Evolutionary conservation across 2,797 vertebrate species (phyloP).

Genomic region (Gymnocypris eckloni): DNA sequence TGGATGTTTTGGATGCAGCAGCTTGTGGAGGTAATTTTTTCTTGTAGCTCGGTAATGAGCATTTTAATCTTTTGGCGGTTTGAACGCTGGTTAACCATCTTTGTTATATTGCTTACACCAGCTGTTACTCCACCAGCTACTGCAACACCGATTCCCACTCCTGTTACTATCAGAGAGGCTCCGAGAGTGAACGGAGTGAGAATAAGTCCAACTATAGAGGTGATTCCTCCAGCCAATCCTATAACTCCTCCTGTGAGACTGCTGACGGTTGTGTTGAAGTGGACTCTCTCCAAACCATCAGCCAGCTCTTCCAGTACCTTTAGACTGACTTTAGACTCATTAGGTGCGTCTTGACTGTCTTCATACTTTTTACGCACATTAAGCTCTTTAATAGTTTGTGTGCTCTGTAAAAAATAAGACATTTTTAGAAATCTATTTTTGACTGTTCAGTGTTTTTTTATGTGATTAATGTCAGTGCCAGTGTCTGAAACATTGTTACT

Average conservation of each 20-base stretch:
- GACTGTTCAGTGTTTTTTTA: neutral
- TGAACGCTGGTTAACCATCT: slow-evolving; percentile 70
- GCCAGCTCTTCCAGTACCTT: slow-evolving; percentile 12
- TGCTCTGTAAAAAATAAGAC: neutral
- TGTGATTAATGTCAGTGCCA: neutral
- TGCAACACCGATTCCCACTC: slow-evolving; percentile 72
- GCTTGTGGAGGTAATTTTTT: slow-evolving; percentile 70
- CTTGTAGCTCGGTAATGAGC: slow-evolving; percentile 73
- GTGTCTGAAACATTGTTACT: neutral
- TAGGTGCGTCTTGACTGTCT: neutral
- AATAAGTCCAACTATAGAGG: slow-evolving; percentile 72
- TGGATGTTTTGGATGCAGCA: slow-evolving; percentile 64
- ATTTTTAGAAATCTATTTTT: neutral
- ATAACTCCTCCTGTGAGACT: slow-evolving; percentile 70
- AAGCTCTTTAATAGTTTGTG: slow-evolving; percentile 8
- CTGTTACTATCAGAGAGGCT: slow-evolving; percentile 73
- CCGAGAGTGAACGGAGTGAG: slow-evolving; percentile 75
- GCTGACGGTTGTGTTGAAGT: slow-evolving; percentile 52
- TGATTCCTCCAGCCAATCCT: slow-evolving; percentile 71
- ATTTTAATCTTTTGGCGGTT: slow-evolving; percentile 69
- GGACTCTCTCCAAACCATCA: slow-evolving; percentile 53
- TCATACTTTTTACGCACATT: neutral
- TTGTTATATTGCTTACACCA: slow-evolving; percentile 72
- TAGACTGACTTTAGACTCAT: neutral
- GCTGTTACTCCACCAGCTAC: slow-evolving; percentile 74